Base-by-base conservation (phyloP, 2,797 vertebrate genomes). In the Myotis planiceps region DNA sequence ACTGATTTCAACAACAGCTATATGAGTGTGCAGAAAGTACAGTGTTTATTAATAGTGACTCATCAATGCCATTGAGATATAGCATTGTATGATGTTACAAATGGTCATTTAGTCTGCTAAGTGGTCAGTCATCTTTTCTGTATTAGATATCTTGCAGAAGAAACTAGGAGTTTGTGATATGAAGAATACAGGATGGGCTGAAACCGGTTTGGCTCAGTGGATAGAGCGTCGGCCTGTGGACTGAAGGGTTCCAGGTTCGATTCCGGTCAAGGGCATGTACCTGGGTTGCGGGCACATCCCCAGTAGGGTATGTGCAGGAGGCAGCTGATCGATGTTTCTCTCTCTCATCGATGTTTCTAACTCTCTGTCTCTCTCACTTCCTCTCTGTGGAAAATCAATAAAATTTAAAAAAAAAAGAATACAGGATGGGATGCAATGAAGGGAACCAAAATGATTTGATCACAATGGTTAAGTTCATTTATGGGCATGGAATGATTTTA, bases 11-110 rank as follows among this genome's bases (percentile, higher is more conserved):
- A 93, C 95, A 72, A 86, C 71, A 85, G 60, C 65, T 90, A 32
- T 68, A 34, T 39, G 68, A 39, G 45, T 89, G 45, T 92, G 95
- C 79, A 88, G 37, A 92, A 87, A 88, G 42, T 76, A 66, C 14
- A 74, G 4, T 88, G 95, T 91, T 85, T 79, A 80, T 96, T 96
- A 95, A 85, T 94, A 92, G 47, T 37, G n/a, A 96, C 49, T 92
- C 51, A 79, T 68, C 80, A 92, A 91, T 93, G 49, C 80, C 76
- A 68, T 29, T 93, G 91, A 96, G 69, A 86, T 89, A 81, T 32
- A 91, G 34, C 68, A 69, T 81, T 72, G 21, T 74, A 65, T 75
- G 16, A 45, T 80, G 15, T 88, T 97, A 68, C 23, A 85, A 95
- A 51, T 93, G 92, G 37, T 16, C 45, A 23, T 87, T 86, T 90